Percentiles rank a stretch among this genome's conserved stretches.
These are phyloP conservation scores for Falcunculus frontatus DNA, from an alignment of 2,113 vertebrate species.

Conservation along the genomic window DNA sequence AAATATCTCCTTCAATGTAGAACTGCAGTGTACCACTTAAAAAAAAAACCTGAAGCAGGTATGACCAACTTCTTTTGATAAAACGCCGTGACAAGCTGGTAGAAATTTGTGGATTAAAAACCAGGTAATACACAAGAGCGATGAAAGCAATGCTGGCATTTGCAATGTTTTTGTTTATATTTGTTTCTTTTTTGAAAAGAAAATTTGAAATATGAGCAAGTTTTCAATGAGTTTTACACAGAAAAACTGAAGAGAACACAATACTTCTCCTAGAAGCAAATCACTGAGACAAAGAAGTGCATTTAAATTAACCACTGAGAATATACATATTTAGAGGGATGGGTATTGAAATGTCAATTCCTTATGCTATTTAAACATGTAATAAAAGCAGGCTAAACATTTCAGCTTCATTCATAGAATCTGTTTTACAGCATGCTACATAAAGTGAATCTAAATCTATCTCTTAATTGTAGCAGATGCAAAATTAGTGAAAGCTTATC, in stretches of 20 bases:
- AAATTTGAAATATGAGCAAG: neutral
- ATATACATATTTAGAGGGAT: neutral
- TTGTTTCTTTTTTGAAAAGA: neutral
- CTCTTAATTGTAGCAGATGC: conserved; percentile 47
- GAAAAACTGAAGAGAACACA: neutral
- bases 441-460: conserved; percentile 8
- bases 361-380: neutral
- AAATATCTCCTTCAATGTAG: neutral
- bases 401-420: neutral
- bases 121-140: neutral
- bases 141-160: neutral
- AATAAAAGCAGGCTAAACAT: conserved; percentile 21
- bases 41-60: neutral
- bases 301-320: neutral
- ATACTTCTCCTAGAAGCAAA: neutral
- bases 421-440: neutral
- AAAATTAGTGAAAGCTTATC: conserved; percentile 48
- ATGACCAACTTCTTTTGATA: neutral
- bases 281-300: neutral
- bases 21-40: neutral
- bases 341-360: neutral
- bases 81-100: neutral
- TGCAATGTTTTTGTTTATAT: neutral
- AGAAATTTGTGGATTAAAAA: neutral
- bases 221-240: neutral